Conservation (phyloP, 2,113 vertebrate species). For the Blennius ocellaris region DNA sequence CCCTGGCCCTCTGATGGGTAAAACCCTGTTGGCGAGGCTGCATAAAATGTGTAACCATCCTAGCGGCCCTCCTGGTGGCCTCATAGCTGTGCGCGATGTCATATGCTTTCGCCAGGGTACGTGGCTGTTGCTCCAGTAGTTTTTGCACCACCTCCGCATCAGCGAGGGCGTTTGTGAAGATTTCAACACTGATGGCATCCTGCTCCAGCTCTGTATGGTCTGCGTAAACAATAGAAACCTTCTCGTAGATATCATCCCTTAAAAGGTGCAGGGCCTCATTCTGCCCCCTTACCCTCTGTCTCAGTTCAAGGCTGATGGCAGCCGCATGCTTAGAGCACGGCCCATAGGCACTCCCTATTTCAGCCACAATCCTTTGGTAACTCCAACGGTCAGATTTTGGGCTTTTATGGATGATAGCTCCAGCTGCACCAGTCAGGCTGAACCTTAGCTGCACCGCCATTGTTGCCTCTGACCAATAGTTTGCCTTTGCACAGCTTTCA, state of each 20-base stretch:
- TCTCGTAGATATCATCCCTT: slow-evolving; percentile 8
- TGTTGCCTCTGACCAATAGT: too few relatives aligned
- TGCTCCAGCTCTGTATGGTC: not conserved
- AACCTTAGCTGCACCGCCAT: too few relatives aligned
- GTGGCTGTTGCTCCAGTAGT: not conserved
- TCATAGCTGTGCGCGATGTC: too few relatives aligned
- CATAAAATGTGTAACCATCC: too few relatives aligned
- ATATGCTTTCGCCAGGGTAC: too few relatives aligned
- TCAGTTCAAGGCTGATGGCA: not conserved
- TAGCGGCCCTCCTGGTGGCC: too few relatives aligned
- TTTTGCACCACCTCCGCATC: slow-evolving; percentile 8
- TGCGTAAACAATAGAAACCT: not conserved
- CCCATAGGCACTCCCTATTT: not conserved
- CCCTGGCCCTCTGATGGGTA: too few relatives aligned
- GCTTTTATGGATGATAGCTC: too few relatives aligned
- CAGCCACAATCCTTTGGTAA: not conserved
- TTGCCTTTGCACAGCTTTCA: too few relatives aligned
- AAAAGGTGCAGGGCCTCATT: not conserved
- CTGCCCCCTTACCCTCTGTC: not conserved
- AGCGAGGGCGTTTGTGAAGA: not conserved
- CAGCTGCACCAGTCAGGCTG: too few relatives aligned
- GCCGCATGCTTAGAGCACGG: not conserved
- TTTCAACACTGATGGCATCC: not conserved
- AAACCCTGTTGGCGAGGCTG: too few relatives aligned
- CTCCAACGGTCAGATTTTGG: too few relatives aligned